Evolutionary conservation across 2,113 vertebrate species (phyloP), one percentile per base, ranked within the genome.

Genomic region (Perca schrenkii): DNA sequence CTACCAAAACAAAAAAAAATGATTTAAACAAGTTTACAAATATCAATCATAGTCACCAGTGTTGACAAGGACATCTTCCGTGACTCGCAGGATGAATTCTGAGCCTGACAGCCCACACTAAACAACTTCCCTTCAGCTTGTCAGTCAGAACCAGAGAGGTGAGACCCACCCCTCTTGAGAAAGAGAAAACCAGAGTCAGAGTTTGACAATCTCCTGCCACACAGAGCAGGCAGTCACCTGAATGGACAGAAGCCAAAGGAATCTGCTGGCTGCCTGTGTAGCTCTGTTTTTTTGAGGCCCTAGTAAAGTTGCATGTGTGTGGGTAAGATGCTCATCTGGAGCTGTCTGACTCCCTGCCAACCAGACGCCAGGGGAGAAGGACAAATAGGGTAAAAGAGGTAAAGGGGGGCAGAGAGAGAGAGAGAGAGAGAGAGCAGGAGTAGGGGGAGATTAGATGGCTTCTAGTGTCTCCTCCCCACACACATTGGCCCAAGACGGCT

Each of bases 261-360:
- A 90, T 3, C 2, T 81, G 82, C 2, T 74, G 86, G 83, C 80
- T 43, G 64, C 57, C 68, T 21, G 25, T 77, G 87, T 82, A 86
- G 76, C 80, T 72, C 36, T 64, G 21, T 3, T 31, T 73, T 25
- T 85, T 88, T 62, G 67, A 74, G 80, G 84, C 83, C 76, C 76
- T 86, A 90, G 91, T 86, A 91, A 91, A 86, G 88, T 88, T 90
- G 93, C 90, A 93, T 82, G 8, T 0, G 82, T 79, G 89, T 12
- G 67, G 80, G 86, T 86, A 85, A 93, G 90, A 84, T 80, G 66
- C 80, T 78, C 84, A 90, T 94, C 88, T 89, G 76, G 82, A 22
- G 82, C 61, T 87, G 77, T 63, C 72, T 95, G 94, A 95, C 91
- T 79, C 79, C 62, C 65, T 79, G 95, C 94, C 95, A 96, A 92